Base-by-base conservation (phyloP, 1,140 invertebrate genomes). In the Archivesica marissinica region DNA sequence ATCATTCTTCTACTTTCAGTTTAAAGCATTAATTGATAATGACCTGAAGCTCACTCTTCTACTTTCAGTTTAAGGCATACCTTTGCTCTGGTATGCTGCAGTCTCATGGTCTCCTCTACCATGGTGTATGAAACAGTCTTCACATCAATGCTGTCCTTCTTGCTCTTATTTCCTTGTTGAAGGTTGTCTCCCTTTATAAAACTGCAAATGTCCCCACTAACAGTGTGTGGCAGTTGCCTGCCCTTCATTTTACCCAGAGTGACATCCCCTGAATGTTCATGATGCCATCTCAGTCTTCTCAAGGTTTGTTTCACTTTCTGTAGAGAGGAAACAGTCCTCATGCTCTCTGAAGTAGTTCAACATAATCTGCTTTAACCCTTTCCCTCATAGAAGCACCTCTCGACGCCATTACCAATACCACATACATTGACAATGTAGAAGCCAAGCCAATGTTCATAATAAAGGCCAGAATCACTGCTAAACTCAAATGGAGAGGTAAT, bases 81-180 rank as follows among this genome's bases (percentile, higher is more conserved):
- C 89, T 94, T 91, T 1, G 95, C 95, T 82, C 95, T 91, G 20
- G 90, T 86, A 61, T 95, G 95, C 64, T 95, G 95, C 39, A 90
- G 89, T 41, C 92, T 81, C 88, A 95, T 91, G 6, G 95, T 94
- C n/a, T 88, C 72, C 44, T 90, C 88, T 41, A 95, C 81, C 38
- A 89, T 81, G 17, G 87, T 80, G 17, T 92, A 91, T 33, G 93
- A 90, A 54, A 93, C 89, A 50, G 70, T 84, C 35, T 88, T 52
- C 17, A 72, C 68, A 84, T 68, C 89, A 28, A 54, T 59, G 17
- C 59, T 35, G 47, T 30, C 66, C 56, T 77, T 84, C 47, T 72
- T 64, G 47, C 75, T 61, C 25, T n/a, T 50, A 11, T 25, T 47
- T 33, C 25, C 28, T 33, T 35, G 25, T 2, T 68, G 33, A 17